Base-by-base conservation (phyloP, 2,888 invertebrate genomes). In the Apoda limacodes region DNA sequence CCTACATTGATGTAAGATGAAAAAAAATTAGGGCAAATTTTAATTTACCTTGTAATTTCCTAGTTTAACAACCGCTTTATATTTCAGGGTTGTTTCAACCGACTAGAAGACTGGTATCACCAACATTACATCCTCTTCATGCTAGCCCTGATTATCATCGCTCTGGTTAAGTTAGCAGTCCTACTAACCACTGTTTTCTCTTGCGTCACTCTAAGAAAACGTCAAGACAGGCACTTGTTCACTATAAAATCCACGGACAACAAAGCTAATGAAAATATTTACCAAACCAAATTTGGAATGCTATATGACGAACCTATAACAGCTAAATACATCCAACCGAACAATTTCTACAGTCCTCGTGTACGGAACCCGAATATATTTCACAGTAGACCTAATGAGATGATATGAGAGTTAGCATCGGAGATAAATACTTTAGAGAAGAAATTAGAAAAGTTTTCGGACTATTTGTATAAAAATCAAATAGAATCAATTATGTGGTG, bases 41-140 rank as follows among this genome's bases (percentile, higher is more conserved):
- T 7, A 24, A 7, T n/a, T 6, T 9, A 11, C n/a, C n/a, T n/a
- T n/a, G n/a, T n/a, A n/a, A n/a, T n/a, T n/a, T n/a, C n/a, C n/a
- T n/a, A n/a, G n/a, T n/a, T 23, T 10, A 21, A 28, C n/a, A 11
- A 22, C 19, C 10, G 19, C 30, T 21, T 40, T 38, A 37, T 12
- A 9, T 61, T 78, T 22, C 64, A 88, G 88, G 88, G 90, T 12
- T 92, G 92, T 44, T 65, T 88, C 24, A 82, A 76, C 15, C 83
- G 83, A 56, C 64, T 92, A 32, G 89, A 91, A 59, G 83, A 84
- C 35, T 92, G 92, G 92, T 89, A 89, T 52, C 84, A 88, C 33
- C 84, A 89, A 35, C 92, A 92, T 45, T 90, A 89, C 46, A 60
- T 88, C 13, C 69, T 88, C 20, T 84, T 92, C 44, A 76, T 92